Percentiles rank a stretch among this genome's conserved stretches.
phyloP scores from a whole-genome alignment of 2,888 invertebrate species.

The Amblyteles armatorius region DNA sequence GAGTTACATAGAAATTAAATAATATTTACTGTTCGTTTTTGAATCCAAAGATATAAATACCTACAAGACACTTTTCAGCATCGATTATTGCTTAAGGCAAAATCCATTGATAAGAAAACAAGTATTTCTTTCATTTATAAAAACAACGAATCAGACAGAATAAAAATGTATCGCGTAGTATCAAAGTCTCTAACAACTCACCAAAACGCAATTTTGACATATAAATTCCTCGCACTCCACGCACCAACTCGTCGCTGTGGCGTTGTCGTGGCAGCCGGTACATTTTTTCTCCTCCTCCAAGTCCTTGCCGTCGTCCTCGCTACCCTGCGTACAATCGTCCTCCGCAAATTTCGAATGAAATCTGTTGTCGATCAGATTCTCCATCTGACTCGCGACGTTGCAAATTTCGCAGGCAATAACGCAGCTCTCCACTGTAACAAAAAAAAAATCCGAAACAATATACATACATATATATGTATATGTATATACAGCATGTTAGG shows the following conservation, averaged over 20 bases:
- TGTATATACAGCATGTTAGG: not conserved
- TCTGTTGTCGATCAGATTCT: slow-evolving; percentile 93
- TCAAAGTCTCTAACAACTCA: slow-evolving; percentile 71
- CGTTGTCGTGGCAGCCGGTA: slow-evolving; percentile 94
- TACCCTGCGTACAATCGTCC: slow-evolving; percentile 84
- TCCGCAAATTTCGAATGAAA: slow-evolving; percentile 90
- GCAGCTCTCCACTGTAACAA: slow-evolving; percentile 72
- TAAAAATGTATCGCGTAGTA: not conserved
- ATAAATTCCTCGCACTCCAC: slow-evolving; percentile 96
- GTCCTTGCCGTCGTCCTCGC: slow-evolving; percentile 77
- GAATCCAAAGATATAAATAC: too few relatives aligned
- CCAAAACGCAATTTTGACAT: slow-evolving; percentile 93
- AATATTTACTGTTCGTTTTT: too few relatives aligned
- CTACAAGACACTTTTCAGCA: too few relatives aligned
- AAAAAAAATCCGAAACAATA: not conserved
- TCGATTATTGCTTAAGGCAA: too few relatives aligned
- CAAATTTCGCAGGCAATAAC: slow-evolving; percentile 90
- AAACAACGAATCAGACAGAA: not conserved
- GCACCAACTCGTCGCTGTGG: slow-evolving; percentile 94
- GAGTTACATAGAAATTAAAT: too few relatives aligned
- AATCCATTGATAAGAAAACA: too few relatives aligned
- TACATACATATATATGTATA: not conserved
- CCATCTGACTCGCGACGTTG: slow-evolving; percentile 89
- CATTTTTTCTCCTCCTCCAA: slow-evolving; percentile 87
- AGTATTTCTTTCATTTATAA: too few relatives aligned